Evolutionary conservation across 2,113 vertebrate species (phyloP).

Genomic region (Chlamydotis undulata): DNA sequence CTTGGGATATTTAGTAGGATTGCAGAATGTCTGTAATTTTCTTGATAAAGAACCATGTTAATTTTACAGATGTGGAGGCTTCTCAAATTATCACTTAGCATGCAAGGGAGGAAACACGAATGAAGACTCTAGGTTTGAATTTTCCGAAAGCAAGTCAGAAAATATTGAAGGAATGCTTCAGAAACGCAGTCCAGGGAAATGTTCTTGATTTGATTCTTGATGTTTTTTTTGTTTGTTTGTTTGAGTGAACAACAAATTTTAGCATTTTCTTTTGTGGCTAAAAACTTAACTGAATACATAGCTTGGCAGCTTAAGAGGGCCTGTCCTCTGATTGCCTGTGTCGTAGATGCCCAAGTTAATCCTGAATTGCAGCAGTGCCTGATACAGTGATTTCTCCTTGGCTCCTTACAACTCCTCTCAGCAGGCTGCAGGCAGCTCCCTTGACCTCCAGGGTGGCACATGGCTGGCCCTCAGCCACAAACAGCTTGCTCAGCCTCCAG

Average conservation of each 20-base stretch:
- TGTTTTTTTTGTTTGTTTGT: not conserved
- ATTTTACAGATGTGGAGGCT: not conserved
- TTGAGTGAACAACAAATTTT: not conserved
- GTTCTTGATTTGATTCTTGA: not conserved
- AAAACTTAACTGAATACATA: not conserved
- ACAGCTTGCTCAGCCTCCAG: not conserved
- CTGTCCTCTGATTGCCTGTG: not conserved
- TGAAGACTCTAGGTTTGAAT: not conserved
- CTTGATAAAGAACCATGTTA: not conserved
- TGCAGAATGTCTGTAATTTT: not conserved
- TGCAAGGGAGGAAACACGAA: not conserved
- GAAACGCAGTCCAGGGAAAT: not conserved
- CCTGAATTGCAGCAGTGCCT: not conserved
- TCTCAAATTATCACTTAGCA: not conserved
- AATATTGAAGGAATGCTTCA: not conserved
- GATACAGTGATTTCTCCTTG: not conserved
- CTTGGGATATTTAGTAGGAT: not conserved
- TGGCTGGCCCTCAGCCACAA: not conserved
- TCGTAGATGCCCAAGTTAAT: not conserved
- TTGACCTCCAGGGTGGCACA: fast-evolving
- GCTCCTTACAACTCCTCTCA: not conserved
- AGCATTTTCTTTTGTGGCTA: not conserved
- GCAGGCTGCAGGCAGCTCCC: not conserved
- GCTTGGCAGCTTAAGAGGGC: not conserved
- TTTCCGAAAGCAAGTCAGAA: not conserved